Evolutionary conservation across 2,113 vertebrate species (phyloP).

Genomic region (Addax nasomaculatus): DNA sequence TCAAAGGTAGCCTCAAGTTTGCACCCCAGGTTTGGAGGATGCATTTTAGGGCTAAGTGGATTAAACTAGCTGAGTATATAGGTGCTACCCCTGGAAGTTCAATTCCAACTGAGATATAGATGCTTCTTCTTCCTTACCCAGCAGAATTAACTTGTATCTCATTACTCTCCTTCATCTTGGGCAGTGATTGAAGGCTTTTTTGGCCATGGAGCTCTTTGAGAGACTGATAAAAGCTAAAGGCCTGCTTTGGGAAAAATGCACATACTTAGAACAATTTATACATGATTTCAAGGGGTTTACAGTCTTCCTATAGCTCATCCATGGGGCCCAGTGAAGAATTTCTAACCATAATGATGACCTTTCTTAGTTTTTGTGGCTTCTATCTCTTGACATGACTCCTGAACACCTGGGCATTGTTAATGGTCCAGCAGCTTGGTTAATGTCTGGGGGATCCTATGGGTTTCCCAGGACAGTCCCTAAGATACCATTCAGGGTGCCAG

Average conservation of each 20-base stretch:
- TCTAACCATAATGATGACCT: background rate
- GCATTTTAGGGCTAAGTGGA: background rate
- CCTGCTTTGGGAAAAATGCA: background rate
- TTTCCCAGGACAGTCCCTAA: background rate
- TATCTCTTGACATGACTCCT: background rate
- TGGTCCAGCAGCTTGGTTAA: background rate
- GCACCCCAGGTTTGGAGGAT: background rate
- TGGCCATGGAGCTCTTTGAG: background rate
- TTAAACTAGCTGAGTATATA: background rate
- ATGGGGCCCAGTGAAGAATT: background rate
- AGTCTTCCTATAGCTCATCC: background rate
- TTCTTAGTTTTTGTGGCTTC: background rate
- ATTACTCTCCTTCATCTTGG: background rate
- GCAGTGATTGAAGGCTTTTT: background rate
- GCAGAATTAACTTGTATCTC: background rate
- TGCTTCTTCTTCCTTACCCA: background rate
- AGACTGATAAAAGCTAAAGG: slow-evolving; percentile 1
- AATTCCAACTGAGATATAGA: background rate
- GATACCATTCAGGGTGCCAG: background rate
- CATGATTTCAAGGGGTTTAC: background rate
- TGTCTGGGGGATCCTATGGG: background rate
- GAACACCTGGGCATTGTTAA: background rate
- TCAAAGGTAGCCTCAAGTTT: background rate
- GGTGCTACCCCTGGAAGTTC: background rate
- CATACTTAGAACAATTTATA: background rate